A percentile compares a stretch with the other conserved stretches of the same genome.
phyloP scores from a whole-genome alignment of 2,888 invertebrate species.

The Trissolcus japonicus region DNA sequence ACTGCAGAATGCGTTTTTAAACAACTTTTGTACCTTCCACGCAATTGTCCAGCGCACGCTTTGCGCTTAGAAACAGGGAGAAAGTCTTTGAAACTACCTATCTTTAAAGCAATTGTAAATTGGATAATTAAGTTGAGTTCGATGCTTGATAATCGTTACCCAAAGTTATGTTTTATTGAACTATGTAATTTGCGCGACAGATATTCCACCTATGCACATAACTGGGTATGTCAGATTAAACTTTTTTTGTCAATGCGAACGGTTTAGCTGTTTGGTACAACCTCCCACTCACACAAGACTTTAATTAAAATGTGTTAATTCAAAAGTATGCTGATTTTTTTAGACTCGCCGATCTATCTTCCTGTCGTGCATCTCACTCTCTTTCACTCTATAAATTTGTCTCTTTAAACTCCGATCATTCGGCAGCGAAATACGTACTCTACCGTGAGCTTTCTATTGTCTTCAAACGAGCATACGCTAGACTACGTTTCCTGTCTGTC shows the following conservation, averaged over 20 bases:
- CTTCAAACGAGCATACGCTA: not conserved
- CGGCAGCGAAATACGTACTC: not conserved
- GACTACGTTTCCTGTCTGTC: not conserved
- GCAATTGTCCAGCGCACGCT: not conserved
- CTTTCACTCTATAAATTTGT: not conserved
- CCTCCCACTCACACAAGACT: not conserved
- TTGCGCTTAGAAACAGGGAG: not conserved
- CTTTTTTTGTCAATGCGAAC: not conserved
- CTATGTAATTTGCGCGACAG: not conserved
- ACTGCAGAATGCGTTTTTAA: conserved; percentile 5
- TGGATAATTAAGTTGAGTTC: not conserved
- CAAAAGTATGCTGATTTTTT: not conserved
- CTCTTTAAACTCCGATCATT: not conserved
- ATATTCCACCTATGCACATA: not conserved
- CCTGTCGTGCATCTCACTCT: not conserved
- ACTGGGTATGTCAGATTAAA: conserved; percentile 2
- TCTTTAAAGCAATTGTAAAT: not conserved
- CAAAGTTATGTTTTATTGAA: not conserved
- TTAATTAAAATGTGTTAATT: not conserved
- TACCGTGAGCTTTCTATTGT: not conserved
- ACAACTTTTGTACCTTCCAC: not conserved
- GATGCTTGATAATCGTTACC: not conserved
- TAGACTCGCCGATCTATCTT: not conserved
- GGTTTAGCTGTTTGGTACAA: not conserved
- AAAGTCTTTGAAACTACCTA: not conserved